Percentiles rank a stretch among this genome's conserved stretches.
These are phyloP conservation scores for Hololepta plana DNA, from an alignment of 2,888 invertebrate genomes.

Conservation along the genomic window DNA sequence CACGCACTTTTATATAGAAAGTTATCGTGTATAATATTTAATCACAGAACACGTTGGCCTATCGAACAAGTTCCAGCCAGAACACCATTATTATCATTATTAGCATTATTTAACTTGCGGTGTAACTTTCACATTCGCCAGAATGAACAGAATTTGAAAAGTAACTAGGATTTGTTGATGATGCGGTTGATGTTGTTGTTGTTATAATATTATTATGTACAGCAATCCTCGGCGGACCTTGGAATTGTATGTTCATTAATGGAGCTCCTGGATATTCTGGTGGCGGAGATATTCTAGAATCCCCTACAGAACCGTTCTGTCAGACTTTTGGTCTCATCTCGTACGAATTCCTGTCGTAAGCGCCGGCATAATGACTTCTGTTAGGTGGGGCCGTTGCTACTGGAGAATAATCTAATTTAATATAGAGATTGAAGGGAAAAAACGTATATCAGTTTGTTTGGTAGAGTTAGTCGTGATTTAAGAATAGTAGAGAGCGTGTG, in stretches of 20 bases:
- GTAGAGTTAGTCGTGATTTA: slow-evolving; percentile 7
- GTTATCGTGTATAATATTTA: slow-evolving; percentile 17
- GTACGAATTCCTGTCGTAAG: slow-evolving; percentile 48
- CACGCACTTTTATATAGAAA: slow-evolving; percentile 18
- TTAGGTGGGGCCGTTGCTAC: slow-evolving; percentile 28
- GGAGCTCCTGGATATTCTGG: slow-evolving; percentile 26
- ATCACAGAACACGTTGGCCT: slow-evolving; percentile 22
- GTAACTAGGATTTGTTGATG: no score
- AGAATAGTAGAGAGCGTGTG: no score
- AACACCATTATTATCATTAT: no score
- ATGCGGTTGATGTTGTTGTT: no score
- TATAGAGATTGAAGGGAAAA: slow-evolving; percentile 5
- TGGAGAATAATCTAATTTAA: slow-evolving; percentile 20
- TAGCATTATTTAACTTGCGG: no score
- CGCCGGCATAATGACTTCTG: slow-evolving; percentile 37
- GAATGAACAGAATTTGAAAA: no score
- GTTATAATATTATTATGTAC: neutral
- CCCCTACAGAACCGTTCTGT: slow-evolving; percentile 25
- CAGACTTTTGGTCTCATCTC: slow-evolving; percentile 63
- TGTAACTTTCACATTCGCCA: no score
- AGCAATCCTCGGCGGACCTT: slow-evolving; percentile 15
- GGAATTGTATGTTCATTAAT: slow-evolving; percentile 18
- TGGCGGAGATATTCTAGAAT: slow-evolving; percentile 23
- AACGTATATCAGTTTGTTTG: slow-evolving; percentile 9
- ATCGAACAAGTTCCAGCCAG: no score